Conservation (phyloP, 2,113 vertebrate species). For the Misgurnus anguillicaudatus region DNA sequence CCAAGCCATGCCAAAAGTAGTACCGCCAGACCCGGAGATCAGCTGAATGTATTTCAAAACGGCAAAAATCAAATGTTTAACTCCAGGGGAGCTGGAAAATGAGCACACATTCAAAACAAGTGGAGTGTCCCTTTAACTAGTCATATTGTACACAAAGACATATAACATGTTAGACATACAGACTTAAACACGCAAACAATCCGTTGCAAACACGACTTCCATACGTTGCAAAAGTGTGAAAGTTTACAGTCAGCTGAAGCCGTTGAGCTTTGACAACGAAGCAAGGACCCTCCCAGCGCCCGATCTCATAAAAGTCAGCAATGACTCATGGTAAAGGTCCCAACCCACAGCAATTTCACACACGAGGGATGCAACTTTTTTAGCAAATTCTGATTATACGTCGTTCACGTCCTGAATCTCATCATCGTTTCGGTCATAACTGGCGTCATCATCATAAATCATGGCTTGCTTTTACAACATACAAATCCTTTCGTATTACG, state of each 20-base stretch:
- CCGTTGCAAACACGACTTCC: constrained; percentile 40
- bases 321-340: constrained; percentile 48
- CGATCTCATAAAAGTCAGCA: constrained; percentile 55
- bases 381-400: constrained; percentile 26
- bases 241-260: constrained; percentile 17
- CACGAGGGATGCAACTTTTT: constrained; percentile 25
- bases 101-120: no score
- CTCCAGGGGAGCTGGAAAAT: no score
- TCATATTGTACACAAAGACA: constrained; percentile 33
- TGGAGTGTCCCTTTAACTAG: not conserved
- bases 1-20: no score
- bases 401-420: constrained; percentile 3
- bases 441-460: constrained; percentile 46
- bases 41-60: no score
- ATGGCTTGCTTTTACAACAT: constrained; percentile 3
- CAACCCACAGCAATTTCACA: constrained; percentile 47
- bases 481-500: not conserved
- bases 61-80: no score
- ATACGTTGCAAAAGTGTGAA: not conserved
- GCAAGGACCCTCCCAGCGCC: constrained; percentile 41
- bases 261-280: constrained; percentile 22
- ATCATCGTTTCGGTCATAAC: constrained; percentile 29
- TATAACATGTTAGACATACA: constrained; percentile 18
- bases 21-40: no score
- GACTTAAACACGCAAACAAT: constrained; percentile 40